phyloP scores from a whole-genome alignment of 2,888 invertebrate species.

The Diarsia mendica region DNA sequence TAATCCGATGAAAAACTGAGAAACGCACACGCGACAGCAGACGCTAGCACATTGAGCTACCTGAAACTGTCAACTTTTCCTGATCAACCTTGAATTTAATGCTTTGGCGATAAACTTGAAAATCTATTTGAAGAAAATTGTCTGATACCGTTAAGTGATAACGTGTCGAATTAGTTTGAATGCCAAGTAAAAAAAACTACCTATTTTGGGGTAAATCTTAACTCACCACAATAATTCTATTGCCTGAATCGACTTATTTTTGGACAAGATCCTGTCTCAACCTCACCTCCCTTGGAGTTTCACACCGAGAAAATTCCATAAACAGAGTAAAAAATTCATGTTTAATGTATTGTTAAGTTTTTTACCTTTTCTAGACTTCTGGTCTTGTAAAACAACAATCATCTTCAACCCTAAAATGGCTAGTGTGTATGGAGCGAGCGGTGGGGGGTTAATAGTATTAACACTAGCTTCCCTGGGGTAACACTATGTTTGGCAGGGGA shows the following conservation, averaged over 20 bases:
- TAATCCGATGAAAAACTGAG: neutral
- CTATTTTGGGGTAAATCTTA: neutral
- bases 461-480: neutral
- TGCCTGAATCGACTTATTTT: neutral
- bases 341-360: slow-evolving; percentile 18
- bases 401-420: slow-evolving; percentile 7
- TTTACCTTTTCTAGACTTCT: slow-evolving; percentile 8
- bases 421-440: neutral
- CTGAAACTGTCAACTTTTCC: neutral
- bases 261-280: neutral
- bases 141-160: neutral
- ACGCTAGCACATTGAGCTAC: neutral
- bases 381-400: slow-evolving; percentile 31
- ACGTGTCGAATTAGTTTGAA: too few relatives aligned
- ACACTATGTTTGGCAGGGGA: neutral
- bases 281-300: slow-evolving; percentile 11
- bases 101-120: too few relatives aligned
- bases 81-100: too few relatives aligned
- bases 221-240: neutral
- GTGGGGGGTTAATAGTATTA: slow-evolving; percentile 8
- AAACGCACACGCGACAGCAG: too few relatives aligned
- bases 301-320: slow-evolving; percentile 15
- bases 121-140: too few relatives aligned
- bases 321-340: slow-evolving; percentile 2
- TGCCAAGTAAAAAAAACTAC: neutral